Conservation (phyloP, 2,797 vertebrate genomes). For the Melanitta fusca region DNA sequence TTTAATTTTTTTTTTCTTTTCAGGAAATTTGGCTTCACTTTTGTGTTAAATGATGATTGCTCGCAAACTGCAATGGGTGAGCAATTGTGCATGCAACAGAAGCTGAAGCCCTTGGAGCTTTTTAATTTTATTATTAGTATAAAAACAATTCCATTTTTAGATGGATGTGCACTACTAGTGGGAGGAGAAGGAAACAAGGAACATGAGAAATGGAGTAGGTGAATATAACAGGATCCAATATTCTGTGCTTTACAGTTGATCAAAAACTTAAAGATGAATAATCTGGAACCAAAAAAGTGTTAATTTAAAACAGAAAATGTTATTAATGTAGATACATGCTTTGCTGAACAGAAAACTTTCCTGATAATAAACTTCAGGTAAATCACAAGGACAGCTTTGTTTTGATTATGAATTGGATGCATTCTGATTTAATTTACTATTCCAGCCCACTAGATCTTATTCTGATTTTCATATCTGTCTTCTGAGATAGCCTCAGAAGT, state of each 20-base stretch:
- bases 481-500: background rate
- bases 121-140: constrained; percentile 36
- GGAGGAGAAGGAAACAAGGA: constrained; percentile 32
- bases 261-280: constrained; percentile 39
- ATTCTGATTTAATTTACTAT: constrained; percentile 7
- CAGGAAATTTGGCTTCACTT: constrained; percentile 20
- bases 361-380: constrained; percentile 26
- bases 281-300: background rate
- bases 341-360: background rate
- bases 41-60: constrained; percentile 26
- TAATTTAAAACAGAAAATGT: constrained; percentile 16
- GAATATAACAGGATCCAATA: constrained; percentile 15
- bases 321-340: constrained; percentile 19
- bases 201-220: background rate
- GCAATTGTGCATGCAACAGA: background rate
- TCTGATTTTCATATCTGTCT: background rate
- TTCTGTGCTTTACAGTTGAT: constrained; percentile 8
- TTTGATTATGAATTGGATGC: constrained; percentile 18
- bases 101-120: background rate
- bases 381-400: background rate
- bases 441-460: background rate
- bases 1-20: background rate
- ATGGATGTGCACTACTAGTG: constrained; percentile 15
- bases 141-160: constrained; percentile 34
- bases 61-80: constrained; percentile 20